phyloP scores from a whole-genome alignment of 2,797 vertebrate species.

The Falco columbarius region DNA sequence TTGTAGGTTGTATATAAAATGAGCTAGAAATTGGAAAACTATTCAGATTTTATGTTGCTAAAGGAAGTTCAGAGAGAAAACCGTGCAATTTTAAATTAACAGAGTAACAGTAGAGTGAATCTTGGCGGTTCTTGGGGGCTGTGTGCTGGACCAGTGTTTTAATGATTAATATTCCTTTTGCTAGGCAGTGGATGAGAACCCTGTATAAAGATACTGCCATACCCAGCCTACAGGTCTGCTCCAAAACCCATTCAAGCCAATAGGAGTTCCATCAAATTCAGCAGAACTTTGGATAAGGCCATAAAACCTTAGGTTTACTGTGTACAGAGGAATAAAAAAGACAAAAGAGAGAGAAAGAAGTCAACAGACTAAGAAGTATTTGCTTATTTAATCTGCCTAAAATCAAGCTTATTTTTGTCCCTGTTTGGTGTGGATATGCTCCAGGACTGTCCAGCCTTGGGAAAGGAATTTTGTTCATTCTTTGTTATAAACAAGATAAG shows the following conservation, averaged over 20 bases:
- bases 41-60: neutral
- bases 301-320: neutral
- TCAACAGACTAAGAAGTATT: constrained; percentile 20
- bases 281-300: neutral
- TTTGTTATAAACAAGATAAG: constrained; percentile 67
- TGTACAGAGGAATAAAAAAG: neutral
- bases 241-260: neutral
- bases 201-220: neutral
- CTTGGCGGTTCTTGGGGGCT: neutral
- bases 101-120: neutral
- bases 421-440: constrained; percentile 22
- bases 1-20: constrained; percentile 18
- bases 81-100: neutral
- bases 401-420: constrained; percentile 45
- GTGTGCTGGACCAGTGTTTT: neutral
- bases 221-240: neutral
- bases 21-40: constrained; percentile 12
- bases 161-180: neutral
- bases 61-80: constrained; percentile 32
- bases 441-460: constrained; percentile 43
- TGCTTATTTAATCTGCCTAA: constrained; percentile 47
- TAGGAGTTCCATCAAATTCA: neutral
- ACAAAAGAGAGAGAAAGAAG: neutral
- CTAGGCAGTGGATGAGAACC: neutral
- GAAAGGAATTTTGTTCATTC: constrained; percentile 57